Base-by-base conservation (phyloP, 2,113 vertebrate species). In the Scomber japonicus region DNA sequence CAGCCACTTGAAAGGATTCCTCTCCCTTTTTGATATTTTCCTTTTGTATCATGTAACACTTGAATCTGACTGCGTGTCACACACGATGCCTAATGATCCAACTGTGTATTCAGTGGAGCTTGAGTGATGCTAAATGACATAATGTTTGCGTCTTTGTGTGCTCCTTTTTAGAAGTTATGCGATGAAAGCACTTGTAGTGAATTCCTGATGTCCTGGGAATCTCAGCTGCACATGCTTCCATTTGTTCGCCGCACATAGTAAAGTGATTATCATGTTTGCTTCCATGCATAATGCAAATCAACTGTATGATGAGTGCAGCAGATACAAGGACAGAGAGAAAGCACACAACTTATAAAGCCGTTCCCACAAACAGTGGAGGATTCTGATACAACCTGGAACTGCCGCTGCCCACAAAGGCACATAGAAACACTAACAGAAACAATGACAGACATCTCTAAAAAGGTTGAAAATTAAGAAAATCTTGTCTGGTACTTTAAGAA, bases 121-220 rank as follows among this genome's bases (percentile, higher is more conserved):
- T 21, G 61, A 80, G 72, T 56, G 48, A 61, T 61, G 55, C 67
- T 31, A 71, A 80, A 80, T 63, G 64, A 65, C 76, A 62, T 46
- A 11, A 35, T 30, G 27, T 77, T 70, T 57, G 57, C 5, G 4
- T 78, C 24, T 63, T 59, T 24, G 49, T 45, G 8, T 19, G 35
- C 11, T n/a, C 4, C 10, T 17, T 55, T 57, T 72, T 57, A 19
- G 12, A 48, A 75, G 63, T n/a, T 31, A 9, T 31, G 44, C 40
- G 21, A 44, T 61, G 21, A 45, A 75, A 71, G 62, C 46, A 9
- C 57, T 74, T 56, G 10, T 0, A 2, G 49, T 68, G 3, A 67
- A 70, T 70, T 67, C 59, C n/a, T 60, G 12, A 65, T 15, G n/a
- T 45, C 51, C 16, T 9, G 54, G 73, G 49, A 73, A 63, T 21